A percentile compares a stretch with the other conserved stretches of the same genome.
Conservation (phyloP, 2,113 vertebrate genomes). For the Carlito syrichta region DNA sequence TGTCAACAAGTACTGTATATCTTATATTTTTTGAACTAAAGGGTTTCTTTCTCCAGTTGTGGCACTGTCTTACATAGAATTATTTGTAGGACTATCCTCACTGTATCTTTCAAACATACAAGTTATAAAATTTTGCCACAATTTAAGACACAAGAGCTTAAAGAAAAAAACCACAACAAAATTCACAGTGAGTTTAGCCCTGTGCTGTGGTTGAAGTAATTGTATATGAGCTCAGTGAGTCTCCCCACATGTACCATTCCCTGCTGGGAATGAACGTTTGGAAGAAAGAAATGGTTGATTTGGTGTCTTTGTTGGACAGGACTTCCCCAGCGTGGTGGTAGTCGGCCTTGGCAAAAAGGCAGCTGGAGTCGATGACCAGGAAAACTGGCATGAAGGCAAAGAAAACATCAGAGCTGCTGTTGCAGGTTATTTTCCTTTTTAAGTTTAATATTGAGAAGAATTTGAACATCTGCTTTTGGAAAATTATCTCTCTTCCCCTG, state of each 20-base stretch:
- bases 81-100: not conserved
- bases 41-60: not conserved
- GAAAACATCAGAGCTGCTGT: conserved; percentile 93
- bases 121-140: not conserved
- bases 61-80: not conserved
- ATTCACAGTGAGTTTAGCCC: not conserved
- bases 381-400: conserved; percentile 93
- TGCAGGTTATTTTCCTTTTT: conserved; percentile 83
- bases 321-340: conserved; percentile 91
- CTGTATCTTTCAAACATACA: not conserved
- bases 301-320: conserved; percentile 81
- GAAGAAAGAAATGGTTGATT: not conserved
- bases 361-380: conserved; percentile 86
- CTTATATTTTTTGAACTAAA: not conserved
- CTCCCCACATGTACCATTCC: not conserved
- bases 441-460: not conserved
- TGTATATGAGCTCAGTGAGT: not conserved
- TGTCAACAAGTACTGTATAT: not conserved
- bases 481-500: not conserved
- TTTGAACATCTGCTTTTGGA: not conserved
- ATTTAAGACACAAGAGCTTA: not conserved
- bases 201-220: not conserved
- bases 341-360: conserved; percentile 91
- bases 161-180: not conserved
- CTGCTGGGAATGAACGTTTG: not conserved